Conservation (phyloP, 2,113 vertebrate genomes). For the Thunnus maccoyii region DNA sequence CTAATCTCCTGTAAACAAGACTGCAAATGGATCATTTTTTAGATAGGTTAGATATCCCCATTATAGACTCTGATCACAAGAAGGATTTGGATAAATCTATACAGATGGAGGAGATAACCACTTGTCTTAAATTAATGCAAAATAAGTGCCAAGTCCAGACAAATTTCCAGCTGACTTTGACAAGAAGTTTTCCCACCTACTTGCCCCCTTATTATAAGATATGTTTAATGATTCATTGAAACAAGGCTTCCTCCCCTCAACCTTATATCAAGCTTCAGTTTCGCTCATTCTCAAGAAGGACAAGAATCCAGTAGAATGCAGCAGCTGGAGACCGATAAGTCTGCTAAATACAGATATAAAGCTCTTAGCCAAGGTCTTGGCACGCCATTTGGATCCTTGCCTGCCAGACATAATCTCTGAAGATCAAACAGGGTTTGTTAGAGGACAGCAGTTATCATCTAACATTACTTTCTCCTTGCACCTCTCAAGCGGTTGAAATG, state of each 20-base stretch:
- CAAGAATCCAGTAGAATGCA: not conserved
- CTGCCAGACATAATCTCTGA: not conserved
- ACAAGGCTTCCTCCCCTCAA: not conserved
- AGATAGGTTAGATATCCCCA: too few species aligned
- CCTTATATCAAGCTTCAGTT: not conserved
- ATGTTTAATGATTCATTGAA: not conserved
- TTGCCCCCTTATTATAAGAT: not conserved
- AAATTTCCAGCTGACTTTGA: not conserved
- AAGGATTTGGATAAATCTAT: too few species aligned
- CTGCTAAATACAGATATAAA: not conserved
- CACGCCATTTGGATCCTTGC: not conserved
- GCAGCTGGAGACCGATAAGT: not conserved
- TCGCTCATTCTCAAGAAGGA: not conserved
- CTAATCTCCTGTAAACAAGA: too few species aligned
- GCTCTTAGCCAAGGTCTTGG: not conserved
- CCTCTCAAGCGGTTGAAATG: not conserved
- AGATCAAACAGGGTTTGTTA: not conserved
- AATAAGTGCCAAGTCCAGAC: not conserved
- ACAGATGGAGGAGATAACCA: too few species aligned
- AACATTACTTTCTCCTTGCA: not conserved
- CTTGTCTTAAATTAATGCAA: not conserved
- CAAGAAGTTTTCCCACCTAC: not conserved
- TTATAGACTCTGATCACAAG: too few species aligned
- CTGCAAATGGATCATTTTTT: too few species aligned
- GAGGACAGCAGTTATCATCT: not conserved